Percentiles rank a stretch among this genome's conserved stretches.
phyloP scores from a whole-genome alignment of 53 echinoderm and acorn worm species.

The Paracentrotus lividus region DNA sequence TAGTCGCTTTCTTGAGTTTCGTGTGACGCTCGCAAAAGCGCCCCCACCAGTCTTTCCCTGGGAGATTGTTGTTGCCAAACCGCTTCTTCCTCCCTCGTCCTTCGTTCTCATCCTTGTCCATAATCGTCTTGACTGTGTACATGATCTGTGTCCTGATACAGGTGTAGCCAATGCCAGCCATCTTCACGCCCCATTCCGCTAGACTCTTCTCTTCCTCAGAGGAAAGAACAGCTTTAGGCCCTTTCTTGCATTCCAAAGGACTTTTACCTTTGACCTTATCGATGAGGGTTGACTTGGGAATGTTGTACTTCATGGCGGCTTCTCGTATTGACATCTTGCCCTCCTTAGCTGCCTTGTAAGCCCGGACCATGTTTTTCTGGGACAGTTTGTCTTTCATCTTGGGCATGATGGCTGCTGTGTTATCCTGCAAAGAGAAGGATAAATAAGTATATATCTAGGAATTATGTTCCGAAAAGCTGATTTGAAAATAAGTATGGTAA shows the following conservation, averaged over 20 bases:
- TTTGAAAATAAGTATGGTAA: too few relatives aligned
- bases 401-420: constrained; percentile 21
- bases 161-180: constrained; percentile 65
- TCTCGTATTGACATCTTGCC: constrained; percentile 70
- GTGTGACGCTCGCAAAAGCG: constrained; percentile 58
- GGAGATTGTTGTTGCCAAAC: constrained; percentile 67
- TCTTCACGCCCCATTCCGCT: constrained; percentile 58
- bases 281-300: constrained; percentile 68
- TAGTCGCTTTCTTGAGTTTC: constrained; percentile 41
- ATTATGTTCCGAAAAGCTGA: too few relatives aligned
- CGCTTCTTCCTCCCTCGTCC: constrained; percentile 64
- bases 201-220: constrained; percentile 46
- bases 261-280: constrained; percentile 68
- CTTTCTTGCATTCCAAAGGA: constrained; percentile 61
- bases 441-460: not conserved
- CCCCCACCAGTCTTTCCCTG: constrained; percentile 64
- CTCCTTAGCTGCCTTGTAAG: constrained; percentile 55
- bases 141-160: constrained; percentile 57
- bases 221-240: constrained; percentile 46
- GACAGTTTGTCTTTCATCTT: not conserved
- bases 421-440: constrained; percentile 15
- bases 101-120: constrained; percentile 66
- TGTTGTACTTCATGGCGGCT: constrained; percentile 60
- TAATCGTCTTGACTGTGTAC: constrained; percentile 63
- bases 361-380: constrained; percentile 58